Evolutionary conservation across 2,888 invertebrate species (phyloP).

Genomic region (Scaptomyza tumidula): DNA sequence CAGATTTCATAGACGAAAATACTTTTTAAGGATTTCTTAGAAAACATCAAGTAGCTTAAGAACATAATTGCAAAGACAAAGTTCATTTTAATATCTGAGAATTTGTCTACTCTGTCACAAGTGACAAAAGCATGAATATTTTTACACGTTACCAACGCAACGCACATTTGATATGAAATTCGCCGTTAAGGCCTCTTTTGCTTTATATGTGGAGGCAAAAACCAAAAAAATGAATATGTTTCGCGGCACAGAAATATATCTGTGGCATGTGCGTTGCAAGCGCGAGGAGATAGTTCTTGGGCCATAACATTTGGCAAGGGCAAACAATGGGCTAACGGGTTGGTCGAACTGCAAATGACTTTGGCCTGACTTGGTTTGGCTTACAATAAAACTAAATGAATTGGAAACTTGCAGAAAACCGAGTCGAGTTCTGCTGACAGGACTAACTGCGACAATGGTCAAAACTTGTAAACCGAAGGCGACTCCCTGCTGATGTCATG

Average conservation of each 20-base stretch:
- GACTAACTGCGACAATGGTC: slow-evolving; percentile 37
- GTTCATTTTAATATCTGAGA: not conserved
- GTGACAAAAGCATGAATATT: not conserved
- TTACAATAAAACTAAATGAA: slow-evolving; percentile 75
- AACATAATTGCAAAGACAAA: not conserved
- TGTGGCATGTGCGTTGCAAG: slow-evolving; percentile 16
- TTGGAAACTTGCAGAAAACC: slow-evolving; percentile 76
- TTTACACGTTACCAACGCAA: not conserved
- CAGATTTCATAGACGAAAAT: not conserved
- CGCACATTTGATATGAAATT: not conserved
- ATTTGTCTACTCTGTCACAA: not conserved
- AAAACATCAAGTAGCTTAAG: not conserved
- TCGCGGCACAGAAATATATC: not conserved
- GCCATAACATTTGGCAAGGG: slow-evolving; percentile 10
- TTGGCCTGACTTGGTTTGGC: slow-evolving; percentile 35
- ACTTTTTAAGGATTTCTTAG: not conserved
- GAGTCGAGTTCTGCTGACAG: slow-evolving; percentile 49
- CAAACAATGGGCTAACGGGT: slow-evolving; percentile 51
- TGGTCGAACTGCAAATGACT: slow-evolving; percentile 76
- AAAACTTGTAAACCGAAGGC: slow-evolving; percentile 39
- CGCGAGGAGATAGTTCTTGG: slow-evolving; percentile 18
- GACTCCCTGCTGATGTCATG: slow-evolving; percentile 71
- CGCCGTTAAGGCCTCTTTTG: not conserved
- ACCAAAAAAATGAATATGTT: not conserved
- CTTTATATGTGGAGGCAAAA: not conserved